These are phyloP conservation scores for Desmodus rotundus DNA, from an alignment of 2,113 vertebrate genomes.

Conservation along the genomic window DNA sequence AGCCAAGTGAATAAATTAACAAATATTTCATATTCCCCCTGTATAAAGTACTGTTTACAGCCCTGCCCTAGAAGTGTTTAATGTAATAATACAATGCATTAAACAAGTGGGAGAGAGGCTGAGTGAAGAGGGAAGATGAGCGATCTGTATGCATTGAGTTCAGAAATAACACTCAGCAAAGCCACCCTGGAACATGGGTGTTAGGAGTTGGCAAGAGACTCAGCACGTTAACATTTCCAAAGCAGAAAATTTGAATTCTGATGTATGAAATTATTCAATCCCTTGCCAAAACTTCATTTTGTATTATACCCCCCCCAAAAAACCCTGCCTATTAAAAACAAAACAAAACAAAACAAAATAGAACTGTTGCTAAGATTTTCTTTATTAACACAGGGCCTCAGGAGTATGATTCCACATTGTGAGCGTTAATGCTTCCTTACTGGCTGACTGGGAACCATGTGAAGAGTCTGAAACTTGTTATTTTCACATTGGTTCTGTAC, in stretches of 20 bases:
- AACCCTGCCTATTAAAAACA: not conserved
- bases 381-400: not conserved
- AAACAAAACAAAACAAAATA: not conserved
- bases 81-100: not conserved
- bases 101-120: not conserved
- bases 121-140: not conserved
- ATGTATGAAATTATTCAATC: not conserved
- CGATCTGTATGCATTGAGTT: not conserved
- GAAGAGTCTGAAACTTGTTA: conserved; percentile 70
- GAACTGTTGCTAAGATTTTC: not conserved
- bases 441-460: conserved; percentile 50
- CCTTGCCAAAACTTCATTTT: not conserved
- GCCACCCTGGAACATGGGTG: not conserved
- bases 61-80: not conserved
- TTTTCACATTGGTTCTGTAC: conserved; percentile 60
- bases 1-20: not conserved
- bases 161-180: not conserved
- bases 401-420: not conserved
- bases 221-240: not conserved
- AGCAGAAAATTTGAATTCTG: not conserved
- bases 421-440: not conserved
- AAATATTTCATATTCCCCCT: not conserved
- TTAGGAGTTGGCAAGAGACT: not conserved
- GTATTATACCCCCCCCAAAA: not conserved
- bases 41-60: not conserved